Conservation (phyloP, 2,888 invertebrate genomes). For the Callosobruchus maculatus region DNA sequence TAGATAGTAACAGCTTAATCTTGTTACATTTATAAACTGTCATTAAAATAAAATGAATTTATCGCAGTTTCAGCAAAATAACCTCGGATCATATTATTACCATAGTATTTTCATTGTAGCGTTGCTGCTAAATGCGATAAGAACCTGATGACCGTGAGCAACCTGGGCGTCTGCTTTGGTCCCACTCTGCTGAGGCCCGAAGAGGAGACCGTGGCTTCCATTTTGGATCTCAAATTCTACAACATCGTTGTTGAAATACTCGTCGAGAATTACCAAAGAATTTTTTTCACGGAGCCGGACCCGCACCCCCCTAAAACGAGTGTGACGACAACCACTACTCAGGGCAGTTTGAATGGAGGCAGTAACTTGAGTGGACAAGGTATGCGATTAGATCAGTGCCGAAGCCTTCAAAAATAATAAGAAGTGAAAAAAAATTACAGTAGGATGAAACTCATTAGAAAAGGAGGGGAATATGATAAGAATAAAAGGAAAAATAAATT, state of each 20-base stretch:
- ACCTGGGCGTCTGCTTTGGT: conserved; percentile 97
- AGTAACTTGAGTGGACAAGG: conserved; percentile 7
- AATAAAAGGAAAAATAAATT: no score
- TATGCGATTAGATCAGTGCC: no score
- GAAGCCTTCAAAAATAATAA: no score
- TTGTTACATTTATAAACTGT: no score
- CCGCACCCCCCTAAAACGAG: conserved; percentile 13
- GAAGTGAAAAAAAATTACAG: no score
- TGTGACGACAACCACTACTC: conserved; percentile 12
- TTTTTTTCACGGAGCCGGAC: conserved; percentile 56
- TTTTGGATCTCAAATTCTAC: conserved; percentile 98
- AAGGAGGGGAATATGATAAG: no score
- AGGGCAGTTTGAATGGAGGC: conserved; percentile 11
- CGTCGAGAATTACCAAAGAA: conserved; percentile 81
- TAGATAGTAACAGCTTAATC: no score
- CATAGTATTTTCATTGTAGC: conserved; percentile 49
- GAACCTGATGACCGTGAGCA: conserved; percentile 96
- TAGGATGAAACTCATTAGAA: no score
- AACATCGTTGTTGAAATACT: conserved; percentile 97
- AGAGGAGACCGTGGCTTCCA: conserved; percentile 96
- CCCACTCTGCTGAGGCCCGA: conserved; percentile 92
- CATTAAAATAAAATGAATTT: no score
- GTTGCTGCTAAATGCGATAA: conserved; percentile 79
- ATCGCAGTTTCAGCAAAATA: no score
- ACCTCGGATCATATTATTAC: conserved; percentile 3